Conservation (phyloP, 2,797 vertebrate genomes). For the Dipus sagitta region DNA sequence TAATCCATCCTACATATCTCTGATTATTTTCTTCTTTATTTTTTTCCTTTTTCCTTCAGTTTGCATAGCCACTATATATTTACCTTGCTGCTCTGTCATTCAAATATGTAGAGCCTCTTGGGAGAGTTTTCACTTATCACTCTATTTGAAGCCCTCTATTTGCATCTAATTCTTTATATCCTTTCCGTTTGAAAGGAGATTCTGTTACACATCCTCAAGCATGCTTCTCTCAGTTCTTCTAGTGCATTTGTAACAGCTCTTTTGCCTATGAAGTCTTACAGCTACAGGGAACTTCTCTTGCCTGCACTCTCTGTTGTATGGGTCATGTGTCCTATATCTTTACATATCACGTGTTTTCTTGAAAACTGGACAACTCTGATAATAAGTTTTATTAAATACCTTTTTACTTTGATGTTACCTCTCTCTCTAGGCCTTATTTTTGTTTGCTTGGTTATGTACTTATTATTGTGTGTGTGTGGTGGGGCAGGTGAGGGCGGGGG, state of each 20-base stretch:
- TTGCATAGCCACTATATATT: neutral
- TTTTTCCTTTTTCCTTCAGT: neutral
- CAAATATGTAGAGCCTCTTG: neutral
- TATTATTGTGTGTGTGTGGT: too few relatives aligned
- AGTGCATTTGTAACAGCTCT: neutral
- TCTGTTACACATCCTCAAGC: neutral
- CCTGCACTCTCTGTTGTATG: neutral
- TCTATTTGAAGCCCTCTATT: neutral
- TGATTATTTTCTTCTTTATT: neutral
- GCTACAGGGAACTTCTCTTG: neutral
- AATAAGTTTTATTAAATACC: neutral
- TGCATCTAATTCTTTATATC: neutral
- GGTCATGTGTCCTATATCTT: neutral
- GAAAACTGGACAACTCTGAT: neutral
- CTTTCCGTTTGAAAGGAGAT: neutral
- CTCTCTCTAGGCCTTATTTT: neutral
- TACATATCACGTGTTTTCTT: neutral
- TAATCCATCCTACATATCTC: neutral
- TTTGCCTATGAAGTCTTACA: neutral
- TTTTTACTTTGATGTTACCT: neutral
- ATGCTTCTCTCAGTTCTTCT: neutral
- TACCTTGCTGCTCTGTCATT: neutral
- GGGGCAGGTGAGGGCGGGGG: too few relatives aligned
- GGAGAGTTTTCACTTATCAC: neutral
- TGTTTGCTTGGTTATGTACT: neutral